phyloP scores from a whole-genome alignment of 2,113 vertebrate genomes.

The Scopus umbretta region DNA sequence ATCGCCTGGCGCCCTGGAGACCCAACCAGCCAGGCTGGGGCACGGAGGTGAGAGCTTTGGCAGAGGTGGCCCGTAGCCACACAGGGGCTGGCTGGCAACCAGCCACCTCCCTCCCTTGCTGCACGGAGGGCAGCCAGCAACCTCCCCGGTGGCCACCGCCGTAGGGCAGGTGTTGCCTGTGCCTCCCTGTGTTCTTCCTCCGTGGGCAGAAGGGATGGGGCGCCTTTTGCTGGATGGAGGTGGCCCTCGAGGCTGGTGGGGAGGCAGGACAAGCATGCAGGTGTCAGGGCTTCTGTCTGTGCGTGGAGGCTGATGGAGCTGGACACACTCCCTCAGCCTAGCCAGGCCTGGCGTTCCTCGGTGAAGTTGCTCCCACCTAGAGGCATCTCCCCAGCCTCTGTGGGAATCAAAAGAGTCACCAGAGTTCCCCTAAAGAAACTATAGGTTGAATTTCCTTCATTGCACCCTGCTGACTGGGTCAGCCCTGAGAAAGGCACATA shows the following conservation, averaged over 20 bases:
- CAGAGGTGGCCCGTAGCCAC: not conserved
- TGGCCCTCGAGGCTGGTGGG: accelerated
- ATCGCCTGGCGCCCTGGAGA: not conserved
- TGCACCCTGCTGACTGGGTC: accelerated
- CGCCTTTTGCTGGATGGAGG: too few relatives aligned
- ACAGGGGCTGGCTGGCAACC: not conserved
- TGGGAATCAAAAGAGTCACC: not conserved
- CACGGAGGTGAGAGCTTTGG: not conserved
- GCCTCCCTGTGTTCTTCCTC: not conserved
- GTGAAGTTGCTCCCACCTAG: not conserved
- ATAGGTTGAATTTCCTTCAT: not conserved
- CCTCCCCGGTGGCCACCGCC: not conserved
- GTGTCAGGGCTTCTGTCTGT: not conserved
- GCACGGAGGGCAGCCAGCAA: not conserved
- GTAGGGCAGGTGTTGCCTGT: not conserved
- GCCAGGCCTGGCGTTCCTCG: accelerated
- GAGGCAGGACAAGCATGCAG: accelerated
- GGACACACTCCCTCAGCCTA: not conserved
- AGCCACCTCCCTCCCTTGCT: not conserved
- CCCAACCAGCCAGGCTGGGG: not conserved
- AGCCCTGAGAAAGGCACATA: not conserved
- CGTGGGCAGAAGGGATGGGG: not conserved
- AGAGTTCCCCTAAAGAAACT: not conserved
- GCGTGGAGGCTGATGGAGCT: not conserved
- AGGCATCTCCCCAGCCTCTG: not conserved